phyloP scores from a whole-genome alignment of 2,797 vertebrate genomes.

The Alauda arvensis region DNA sequence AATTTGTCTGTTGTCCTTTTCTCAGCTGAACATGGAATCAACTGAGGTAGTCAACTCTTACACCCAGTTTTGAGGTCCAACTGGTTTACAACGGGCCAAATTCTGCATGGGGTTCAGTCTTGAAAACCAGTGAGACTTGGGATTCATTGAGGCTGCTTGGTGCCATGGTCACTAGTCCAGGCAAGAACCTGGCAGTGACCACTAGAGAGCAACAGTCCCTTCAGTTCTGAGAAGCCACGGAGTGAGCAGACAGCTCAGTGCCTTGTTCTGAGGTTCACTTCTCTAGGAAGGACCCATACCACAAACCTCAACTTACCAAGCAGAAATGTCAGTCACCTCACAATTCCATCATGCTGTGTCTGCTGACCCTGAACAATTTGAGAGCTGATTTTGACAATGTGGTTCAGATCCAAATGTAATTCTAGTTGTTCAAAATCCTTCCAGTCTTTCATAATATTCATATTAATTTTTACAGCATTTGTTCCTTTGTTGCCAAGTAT shows the following conservation, averaged over 20 bases:
- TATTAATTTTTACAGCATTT: neutral
- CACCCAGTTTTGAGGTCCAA: neutral
- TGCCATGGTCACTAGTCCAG: neutral
- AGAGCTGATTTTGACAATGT: neutral
- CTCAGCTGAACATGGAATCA: neutral
- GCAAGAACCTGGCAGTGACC: neutral
- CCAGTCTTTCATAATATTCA: neutral
- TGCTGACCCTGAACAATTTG: neutral
- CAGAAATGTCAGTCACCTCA: neutral
- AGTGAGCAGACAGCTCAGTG: rapidly evolving
- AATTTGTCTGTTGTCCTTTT: neutral
- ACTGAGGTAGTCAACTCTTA: neutral
- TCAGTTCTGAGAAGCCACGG: rapidly evolving
- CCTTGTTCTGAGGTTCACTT: neutral
- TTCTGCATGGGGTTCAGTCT: neutral
- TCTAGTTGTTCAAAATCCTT: neutral
- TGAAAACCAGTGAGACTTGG: neutral
- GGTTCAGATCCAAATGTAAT: neutral
- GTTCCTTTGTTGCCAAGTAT: neutral
- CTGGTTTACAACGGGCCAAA: neutral
- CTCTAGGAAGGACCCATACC: neutral
- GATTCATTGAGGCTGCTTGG: neutral
- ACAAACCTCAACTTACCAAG: neutral
- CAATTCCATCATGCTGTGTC: neutral
- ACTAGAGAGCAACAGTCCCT: neutral